Conservation (phyloP, 1,140 invertebrate species). For the Neomicropteryx cornuta region DNA sequence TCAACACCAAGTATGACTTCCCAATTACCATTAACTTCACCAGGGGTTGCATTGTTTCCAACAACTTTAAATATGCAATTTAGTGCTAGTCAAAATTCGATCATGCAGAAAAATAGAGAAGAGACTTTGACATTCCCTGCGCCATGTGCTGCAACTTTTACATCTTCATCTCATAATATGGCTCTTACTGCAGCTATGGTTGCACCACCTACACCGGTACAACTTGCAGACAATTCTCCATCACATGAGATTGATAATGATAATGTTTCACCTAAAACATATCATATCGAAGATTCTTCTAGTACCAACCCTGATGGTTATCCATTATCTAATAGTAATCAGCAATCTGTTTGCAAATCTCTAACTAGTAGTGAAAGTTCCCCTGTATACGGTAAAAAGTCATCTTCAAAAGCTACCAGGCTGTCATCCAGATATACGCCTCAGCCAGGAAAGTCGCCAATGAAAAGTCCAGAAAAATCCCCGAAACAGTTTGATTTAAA, state of each 20-base stretch:
- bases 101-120: constrained; percentile 42
- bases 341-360: constrained; percentile 15
- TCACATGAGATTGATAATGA: constrained; percentile 30
- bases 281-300: constrained; percentile 9
- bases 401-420: constrained; percentile 52
- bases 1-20: constrained; percentile 43
- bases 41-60: constrained; percentile 48
- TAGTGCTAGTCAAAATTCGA: constrained; percentile 37
- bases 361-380: constrained; percentile 7
- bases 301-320: constrained; percentile 15
- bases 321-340: constrained; percentile 28
- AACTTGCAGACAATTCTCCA: constrained; percentile 26
- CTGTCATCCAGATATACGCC: constrained; percentile 49
- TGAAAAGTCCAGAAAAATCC: constrained; percentile 65
- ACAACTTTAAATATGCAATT: constrained; percentile 48
- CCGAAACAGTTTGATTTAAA: constrained; percentile 44
- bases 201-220: constrained; percentile 35
- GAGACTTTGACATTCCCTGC: constrained; percentile 37
- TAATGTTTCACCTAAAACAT: constrained; percentile 15
- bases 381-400: constrained; percentile 43
- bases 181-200: constrained; percentile 66
- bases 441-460: constrained; percentile 48
- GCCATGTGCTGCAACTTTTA: constrained; percentile 61
- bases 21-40: constrained; percentile 49
- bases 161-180: constrained; percentile 65